phyloP scores from a whole-genome alignment of 2,113 vertebrate genomes.

The Macquaria ambigua region DNA sequence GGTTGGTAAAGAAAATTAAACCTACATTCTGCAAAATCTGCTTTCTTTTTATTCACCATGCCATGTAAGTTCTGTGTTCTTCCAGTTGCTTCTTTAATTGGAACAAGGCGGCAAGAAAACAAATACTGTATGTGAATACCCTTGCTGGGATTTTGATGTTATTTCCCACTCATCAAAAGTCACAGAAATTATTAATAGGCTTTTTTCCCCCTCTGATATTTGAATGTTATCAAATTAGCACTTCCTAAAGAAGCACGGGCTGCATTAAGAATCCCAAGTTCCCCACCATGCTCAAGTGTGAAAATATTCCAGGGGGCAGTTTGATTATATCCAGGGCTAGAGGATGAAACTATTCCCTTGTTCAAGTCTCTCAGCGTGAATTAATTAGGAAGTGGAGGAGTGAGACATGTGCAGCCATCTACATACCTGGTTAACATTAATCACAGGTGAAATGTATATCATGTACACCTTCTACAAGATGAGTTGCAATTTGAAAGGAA shows the following conservation, averaged over 20 bases:
- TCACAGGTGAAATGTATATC: conserved; percentile 63
- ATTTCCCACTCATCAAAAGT: conserved; percentile 42
- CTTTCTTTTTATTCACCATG: background rate
- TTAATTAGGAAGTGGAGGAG: conserved; percentile 70
- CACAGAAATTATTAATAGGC: conserved; percentile 72
- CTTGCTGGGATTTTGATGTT: background rate
- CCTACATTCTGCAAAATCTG: background rate
- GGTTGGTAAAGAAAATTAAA: background rate
- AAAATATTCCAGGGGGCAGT: conserved; percentile 81
- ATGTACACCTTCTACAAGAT: conserved; percentile 46
- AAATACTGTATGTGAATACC: background rate
- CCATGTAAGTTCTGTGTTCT: background rate
- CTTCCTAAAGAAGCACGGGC: conserved; percentile 70
- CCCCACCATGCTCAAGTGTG: conserved; percentile 79
- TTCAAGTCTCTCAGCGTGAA: conserved; percentile 73
- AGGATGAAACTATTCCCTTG: conserved; percentile 68
- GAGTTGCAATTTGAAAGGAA: conserved; percentile 36
- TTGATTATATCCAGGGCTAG: conserved; percentile 68
- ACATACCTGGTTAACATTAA: conserved; percentile 49
- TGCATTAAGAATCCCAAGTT: conserved; percentile 77
- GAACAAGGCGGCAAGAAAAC: background rate
- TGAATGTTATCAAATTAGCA: conserved; percentile 83
- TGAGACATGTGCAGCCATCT: conserved; percentile 51
- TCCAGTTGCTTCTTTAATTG: background rate
- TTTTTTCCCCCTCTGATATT: conserved; percentile 56